Percentiles rank a stretch among this genome's conserved stretches.
These are phyloP conservation scores for Boleophthalmus pectinirostris DNA, from an alignment of 2,113 vertebrate species.

Conservation along the genomic window DNA sequence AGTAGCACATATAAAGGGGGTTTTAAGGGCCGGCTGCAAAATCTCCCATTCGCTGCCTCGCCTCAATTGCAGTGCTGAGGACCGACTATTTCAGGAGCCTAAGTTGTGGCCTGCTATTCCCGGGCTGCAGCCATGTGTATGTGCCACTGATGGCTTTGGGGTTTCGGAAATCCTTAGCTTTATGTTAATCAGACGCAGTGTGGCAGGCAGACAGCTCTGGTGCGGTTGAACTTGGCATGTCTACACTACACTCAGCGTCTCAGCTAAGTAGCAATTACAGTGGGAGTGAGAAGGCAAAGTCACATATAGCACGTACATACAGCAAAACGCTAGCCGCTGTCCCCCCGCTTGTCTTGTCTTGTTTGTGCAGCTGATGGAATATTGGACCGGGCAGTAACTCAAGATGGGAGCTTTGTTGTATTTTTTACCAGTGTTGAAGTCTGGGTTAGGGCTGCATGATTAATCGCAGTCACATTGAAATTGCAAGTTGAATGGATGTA, in stretches of 20 bases:
- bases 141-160: slow-evolving; percentile 73
- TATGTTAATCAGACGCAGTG: slow-evolving; percentile 75
- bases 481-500: too few species aligned
- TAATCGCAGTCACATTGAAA: too few species aligned
- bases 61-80: slow-evolving; percentile 55
- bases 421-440: slow-evolving; percentile 43
- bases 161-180: slow-evolving; percentile 77
- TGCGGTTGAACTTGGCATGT: slow-evolving; percentile 69
- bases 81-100: slow-evolving; percentile 69
- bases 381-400: slow-evolving; percentile 41
- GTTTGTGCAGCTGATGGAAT: slow-evolving; percentile 46
- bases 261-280: slow-evolving; percentile 72
- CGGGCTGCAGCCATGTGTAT: slow-evolving; percentile 64
- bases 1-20: slow-evolving; percentile 31
- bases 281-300: slow-evolving; percentile 65
- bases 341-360: slow-evolving; percentile 27
- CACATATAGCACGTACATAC: slow-evolving; percentile 49
- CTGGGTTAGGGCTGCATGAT: neutral
- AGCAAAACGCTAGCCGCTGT: slow-evolving; percentile 10
- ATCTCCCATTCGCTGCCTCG: slow-evolving; percentile 35
- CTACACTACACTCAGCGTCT: slow-evolving; percentile 62
- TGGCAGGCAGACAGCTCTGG: slow-evolving; percentile 66
- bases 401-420: slow-evolving; percentile 31
- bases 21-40: slow-evolving; percentile 19
- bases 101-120: slow-evolving; percentile 77